These are phyloP conservation scores for Panulirus ornatus DNA, from an alignment of 1,140 invertebrate species.

Conservation along the genomic window DNA sequence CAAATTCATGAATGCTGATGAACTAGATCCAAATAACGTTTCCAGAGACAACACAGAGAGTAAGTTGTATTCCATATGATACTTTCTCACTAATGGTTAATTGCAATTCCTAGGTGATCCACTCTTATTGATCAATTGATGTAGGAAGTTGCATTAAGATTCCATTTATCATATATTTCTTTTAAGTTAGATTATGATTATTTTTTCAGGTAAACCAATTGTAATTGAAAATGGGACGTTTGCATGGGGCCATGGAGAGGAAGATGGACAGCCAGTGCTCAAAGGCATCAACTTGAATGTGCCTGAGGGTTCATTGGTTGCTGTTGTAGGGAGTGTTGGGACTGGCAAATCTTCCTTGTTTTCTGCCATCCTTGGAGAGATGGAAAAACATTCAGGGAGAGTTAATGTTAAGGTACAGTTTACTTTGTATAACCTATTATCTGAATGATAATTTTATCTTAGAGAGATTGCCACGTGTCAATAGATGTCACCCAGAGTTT, in stretches of 20 bases:
- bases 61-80: slow-evolving; percentile 63
- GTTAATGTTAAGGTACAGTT: slow-evolving; percentile 77
- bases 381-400: slow-evolving; percentile 78
- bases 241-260: slow-evolving; percentile 78
- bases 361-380: slow-evolving; percentile 82
- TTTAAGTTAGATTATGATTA: no score
- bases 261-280: slow-evolving; percentile 79
- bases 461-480: no score
- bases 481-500: no score
- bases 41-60: slow-evolving; percentile 86
- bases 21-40: slow-evolving; percentile 88
- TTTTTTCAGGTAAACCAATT: slow-evolving; percentile 77
- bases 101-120: not conserved
- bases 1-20: slow-evolving; percentile 93
- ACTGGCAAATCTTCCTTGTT: slow-evolving; percentile 82
- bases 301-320: slow-evolving; percentile 78
- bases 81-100: not conserved
- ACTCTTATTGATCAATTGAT: not conserved
- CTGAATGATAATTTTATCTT: no score
- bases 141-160: not conserved
- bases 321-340: slow-evolving; percentile 82
- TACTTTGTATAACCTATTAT: not conserved
- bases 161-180: not conserved
- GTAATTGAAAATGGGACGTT: slow-evolving; percentile 79
- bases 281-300: slow-evolving; percentile 78